Conservation (phyloP, 2,888 invertebrate genomes). For the Microplitis deprimator region DNA sequence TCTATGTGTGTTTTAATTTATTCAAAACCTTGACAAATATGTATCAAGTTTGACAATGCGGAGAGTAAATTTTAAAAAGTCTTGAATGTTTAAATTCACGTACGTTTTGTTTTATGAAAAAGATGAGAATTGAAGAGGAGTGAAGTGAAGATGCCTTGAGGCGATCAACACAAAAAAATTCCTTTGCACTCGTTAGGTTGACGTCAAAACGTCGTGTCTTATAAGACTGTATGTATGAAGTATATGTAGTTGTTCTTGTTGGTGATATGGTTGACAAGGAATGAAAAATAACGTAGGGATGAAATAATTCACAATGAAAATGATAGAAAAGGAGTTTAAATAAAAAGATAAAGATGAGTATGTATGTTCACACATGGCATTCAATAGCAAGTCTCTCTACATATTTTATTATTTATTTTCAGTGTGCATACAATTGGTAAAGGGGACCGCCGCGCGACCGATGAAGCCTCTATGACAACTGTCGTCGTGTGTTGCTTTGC, state of each 20-base stretch:
- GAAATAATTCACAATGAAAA: slow-evolving; percentile 31
- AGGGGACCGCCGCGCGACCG: slow-evolving; percentile 12
- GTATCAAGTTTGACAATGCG: background rate
- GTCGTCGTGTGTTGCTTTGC: slow-evolving; percentile 49
- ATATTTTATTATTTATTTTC: slow-evolving; percentile 33
- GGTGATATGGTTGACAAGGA: slow-evolving; percentile 13
- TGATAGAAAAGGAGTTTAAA: slow-evolving; percentile 14
- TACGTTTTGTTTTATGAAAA: background rate
- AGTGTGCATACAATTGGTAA: slow-evolving; percentile 23
- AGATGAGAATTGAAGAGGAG: background rate
- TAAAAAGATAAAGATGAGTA: slow-evolving; percentile 24
- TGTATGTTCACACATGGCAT: slow-evolving; percentile 16
- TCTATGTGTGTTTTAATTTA: slow-evolving; percentile 4
- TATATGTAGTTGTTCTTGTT: background rate
- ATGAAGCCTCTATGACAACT: slow-evolving; percentile 46
- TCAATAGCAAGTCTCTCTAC: slow-evolving; percentile 9
- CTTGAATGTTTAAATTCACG: background rate
- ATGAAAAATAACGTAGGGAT: slow-evolving; percentile 22
- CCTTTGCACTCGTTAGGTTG: slow-evolving; percentile 30
- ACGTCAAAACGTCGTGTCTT: slow-evolving; percentile 26
- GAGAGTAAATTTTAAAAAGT: background rate
- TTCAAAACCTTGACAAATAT: slow-evolving; percentile 1
- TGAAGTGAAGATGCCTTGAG: slow-evolving; percentile 3
- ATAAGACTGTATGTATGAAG: slow-evolving; percentile 37
- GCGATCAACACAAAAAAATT: slow-evolving; percentile 26